Base-by-base conservation (phyloP, 1,140 invertebrate species). In the Teleopsis dalmanni region DNA sequence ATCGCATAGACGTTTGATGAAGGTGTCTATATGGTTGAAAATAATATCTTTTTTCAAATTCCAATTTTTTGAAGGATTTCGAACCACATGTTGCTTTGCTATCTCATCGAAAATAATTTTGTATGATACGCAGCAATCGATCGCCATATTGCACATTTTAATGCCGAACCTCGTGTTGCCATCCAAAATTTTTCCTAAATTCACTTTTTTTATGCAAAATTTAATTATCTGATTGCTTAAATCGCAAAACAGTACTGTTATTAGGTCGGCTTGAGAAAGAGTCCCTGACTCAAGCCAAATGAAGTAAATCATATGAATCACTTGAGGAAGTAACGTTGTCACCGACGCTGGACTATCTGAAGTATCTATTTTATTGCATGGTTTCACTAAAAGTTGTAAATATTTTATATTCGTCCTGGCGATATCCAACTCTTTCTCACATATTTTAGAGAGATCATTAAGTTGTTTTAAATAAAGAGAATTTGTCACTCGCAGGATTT, bases 161-260 rank as follows among this genome's bases (percentile, higher is more conserved):
- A 88, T 82, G 1, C 81, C 81, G 36, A 79, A 79, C 26, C 78
- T 75, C 0, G 80, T 81, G 10, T 79, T 77, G 0, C 85, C 83
- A 14, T 75, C 74, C 44, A 90, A 85, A 1, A 92, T 75, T 10
- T 81, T 73, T 1, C 83, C 73, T 7, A 92, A 70, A 50, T 87
- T 75, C 8, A 90, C 81, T 46, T 81, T 83, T 31, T 75, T 70
- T n/a, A 75, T 78, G 57, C 87, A 91, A 16, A 84, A 75, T 13
- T 80, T 72, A 25, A 93, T 88, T 1, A 95, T 81, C 57, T 88
- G 87, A 72, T 93, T 93, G 66, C 85, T 89, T 10, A 94, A 62
- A 45, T 84, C 78, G 26, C 81, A 79, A 54, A 88, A 85, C 0
- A 94, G 72, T 22, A 80, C 81, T 1, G 81, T 84, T 23, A 92